Percentiles rank a stretch among this genome's conserved stretches.
Conservation (phyloP, 2,888 invertebrate genomes). For the Bellardia pandia region DNA sequence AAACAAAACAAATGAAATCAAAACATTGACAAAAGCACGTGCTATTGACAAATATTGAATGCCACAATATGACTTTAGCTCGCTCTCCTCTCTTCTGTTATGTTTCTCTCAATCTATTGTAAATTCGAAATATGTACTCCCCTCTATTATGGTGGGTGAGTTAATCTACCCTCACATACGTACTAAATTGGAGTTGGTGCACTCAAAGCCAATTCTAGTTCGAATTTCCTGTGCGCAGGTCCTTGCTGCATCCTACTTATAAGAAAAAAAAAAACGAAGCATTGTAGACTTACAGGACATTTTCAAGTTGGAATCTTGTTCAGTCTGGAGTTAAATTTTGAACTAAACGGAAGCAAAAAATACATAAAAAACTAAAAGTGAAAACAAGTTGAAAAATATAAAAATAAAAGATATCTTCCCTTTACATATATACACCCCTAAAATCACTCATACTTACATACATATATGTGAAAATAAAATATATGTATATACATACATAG, state of each 20-base stretch:
- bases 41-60: slow-evolving; percentile 40
- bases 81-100: slow-evolving; percentile 16
- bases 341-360: slow-evolving; percentile 82
- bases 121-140: slow-evolving; percentile 30
- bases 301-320: slow-evolving; percentile 78
- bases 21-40: slow-evolving; percentile 63
- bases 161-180: slow-evolving; percentile 43
- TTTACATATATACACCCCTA: slow-evolving; percentile 63
- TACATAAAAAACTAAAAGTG: slow-evolving; percentile 68
- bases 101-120: neutral
- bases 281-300: slow-evolving; percentile 78
- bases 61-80: neutral
- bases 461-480: slow-evolving; percentile 45
- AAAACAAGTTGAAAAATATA: slow-evolving; percentile 61
- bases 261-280: slow-evolving; percentile 74
- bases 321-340: slow-evolving; percentile 83
- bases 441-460: slow-evolving; percentile 44
- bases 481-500: slow-evolving; percentile 56
- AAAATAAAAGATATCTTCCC: slow-evolving; percentile 60
- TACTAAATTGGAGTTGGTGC: slow-evolving; percentile 18
- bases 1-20: slow-evolving; percentile 39
- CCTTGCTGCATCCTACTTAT: slow-evolving; percentile 80
- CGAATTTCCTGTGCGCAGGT: slow-evolving; percentile 81
- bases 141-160: neutral
- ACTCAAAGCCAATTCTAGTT: slow-evolving; percentile 74